Conservation (phyloP, 2,113 vertebrate genomes). For the Gila orcuttii region DNA sequence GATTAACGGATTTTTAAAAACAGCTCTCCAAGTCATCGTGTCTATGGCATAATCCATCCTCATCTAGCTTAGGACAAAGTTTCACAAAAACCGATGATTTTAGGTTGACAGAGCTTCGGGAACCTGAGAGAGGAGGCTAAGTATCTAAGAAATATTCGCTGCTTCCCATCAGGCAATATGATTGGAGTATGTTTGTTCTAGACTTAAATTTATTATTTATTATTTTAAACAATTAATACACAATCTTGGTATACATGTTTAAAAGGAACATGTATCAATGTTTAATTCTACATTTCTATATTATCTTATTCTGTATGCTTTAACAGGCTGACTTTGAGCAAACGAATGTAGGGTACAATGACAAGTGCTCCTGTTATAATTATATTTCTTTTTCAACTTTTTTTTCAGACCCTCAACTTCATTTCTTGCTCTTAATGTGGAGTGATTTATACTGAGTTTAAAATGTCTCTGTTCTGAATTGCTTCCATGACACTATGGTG, state of each 20-base stretch:
- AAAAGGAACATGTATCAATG: slow-evolving; percentile 13
- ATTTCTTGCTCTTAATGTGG: slow-evolving; percentile 1
- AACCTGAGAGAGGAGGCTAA: slow-evolving; percentile 2
- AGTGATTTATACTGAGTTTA: slow-evolving; percentile 38
- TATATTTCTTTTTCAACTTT: background rate
- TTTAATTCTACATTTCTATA: slow-evolving; percentile 21
- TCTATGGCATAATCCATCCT: slow-evolving; percentile 30
- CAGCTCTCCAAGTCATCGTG: slow-evolving; percentile 23
- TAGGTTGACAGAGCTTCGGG: background rate
- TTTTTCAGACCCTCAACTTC: slow-evolving; percentile 6
- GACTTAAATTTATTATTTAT: slow-evolving; percentile 50
- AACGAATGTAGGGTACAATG: slow-evolving; percentile 44
- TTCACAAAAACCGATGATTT: background rate
- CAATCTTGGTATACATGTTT: slow-evolving; percentile 10
- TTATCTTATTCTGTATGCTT: background rate
- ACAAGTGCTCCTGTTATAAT: slow-evolving; percentile 34
- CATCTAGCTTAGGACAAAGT: slow-evolving; percentile 25
- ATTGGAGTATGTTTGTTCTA: slow-evolving; percentile 25
- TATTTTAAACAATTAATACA: slow-evolving; percentile 48
- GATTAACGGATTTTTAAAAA: slow-evolving; percentile 31
- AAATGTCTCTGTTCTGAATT: slow-evolving; percentile 48
- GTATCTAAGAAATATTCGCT: slow-evolving; percentile 17
- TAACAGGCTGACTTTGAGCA: background rate
- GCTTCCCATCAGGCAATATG: slow-evolving; percentile 14
- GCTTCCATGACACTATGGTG: background rate